A percentile compares a stretch with the other conserved stretches of the same genome.
Evolutionary conservation across 1,140 invertebrate genomes (phyloP).

Genomic region (Aricia agestis): DNA sequence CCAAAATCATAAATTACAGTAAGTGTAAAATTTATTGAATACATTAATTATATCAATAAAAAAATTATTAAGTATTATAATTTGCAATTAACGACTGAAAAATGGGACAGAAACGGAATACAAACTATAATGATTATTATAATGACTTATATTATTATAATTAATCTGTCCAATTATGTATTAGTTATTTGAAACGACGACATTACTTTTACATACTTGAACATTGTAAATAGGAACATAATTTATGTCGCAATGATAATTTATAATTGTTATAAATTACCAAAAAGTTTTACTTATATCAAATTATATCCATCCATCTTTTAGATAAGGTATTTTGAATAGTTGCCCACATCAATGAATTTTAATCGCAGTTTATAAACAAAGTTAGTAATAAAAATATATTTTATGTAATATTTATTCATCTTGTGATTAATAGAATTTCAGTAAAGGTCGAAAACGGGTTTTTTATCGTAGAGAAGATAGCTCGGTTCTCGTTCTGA

Average conservation of each 20-base stretch:
- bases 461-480: background rate
- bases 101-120: background rate
- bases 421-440: background rate
- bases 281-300: background rate
- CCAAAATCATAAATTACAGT: too few relatives aligned
- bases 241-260: background rate
- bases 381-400: background rate
- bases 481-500: background rate
- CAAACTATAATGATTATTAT: background rate
- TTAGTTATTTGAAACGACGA: background rate
- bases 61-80: constrained; percentile 47
- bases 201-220: background rate
- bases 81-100: constrained; percentile 42
- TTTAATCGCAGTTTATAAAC: background rate
- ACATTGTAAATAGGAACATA: background rate
- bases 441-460: background rate
- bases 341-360: background rate
- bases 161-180: background rate
- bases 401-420: background rate
- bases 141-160: background rate
- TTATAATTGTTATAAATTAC: background rate
- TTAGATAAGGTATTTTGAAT: background rate
- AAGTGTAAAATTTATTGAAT: too few relatives aligned
- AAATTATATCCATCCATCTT: background rate
- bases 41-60: too few relatives aligned